Base-by-base conservation (phyloP, 2,888 invertebrate genomes). In the Pediacus dermestoides region DNA sequence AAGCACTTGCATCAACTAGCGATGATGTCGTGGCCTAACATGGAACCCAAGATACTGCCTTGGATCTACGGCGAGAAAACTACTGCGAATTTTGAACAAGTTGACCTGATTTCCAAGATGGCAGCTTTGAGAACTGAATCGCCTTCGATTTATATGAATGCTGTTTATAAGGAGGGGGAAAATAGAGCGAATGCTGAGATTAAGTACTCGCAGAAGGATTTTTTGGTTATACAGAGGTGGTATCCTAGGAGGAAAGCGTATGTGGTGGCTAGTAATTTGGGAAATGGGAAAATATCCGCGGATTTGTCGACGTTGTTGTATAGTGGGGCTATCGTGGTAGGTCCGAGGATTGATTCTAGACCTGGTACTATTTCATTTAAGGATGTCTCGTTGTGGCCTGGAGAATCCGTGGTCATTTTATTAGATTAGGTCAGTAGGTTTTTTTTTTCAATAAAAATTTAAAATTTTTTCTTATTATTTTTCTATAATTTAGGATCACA, bases 211-310 rank as follows among this genome's bases (percentile, higher is more conserved):
- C 72, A 75, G 22, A 75, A 78, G 27, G 78, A 82, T 56, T 59
- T 76, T 37, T 73, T 88, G 28, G 70, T 89, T 2, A 76, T 88
- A 10, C 88, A 89, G 60, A 74, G 89, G 28, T 83, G 82, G 76
- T 88, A 82, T 66, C 88, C 88, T 0, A 75, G 89, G 9, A 75
- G 85, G 39, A 83, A 85, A 58, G 80, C 85, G 1, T 87, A 82
- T 59, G 82, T 86, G 0, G 78, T 85, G 42, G 77, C 88, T 0
- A 81, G 81, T 1, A 89, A 89, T 70, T 73, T 88, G 2, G 85
- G 84, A 0, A 70, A 64, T 22, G 63, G 63, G 4, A 68, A 74
- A 10, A 75, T 81, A 22, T 75, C 75, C 1, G 79, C 81, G 34
- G 88, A 89, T 68, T 71, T 89, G 38, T 85, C 87, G 0, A 75